These are phyloP conservation scores for Gymnosoma rotundatum DNA, from an alignment of 2,888 invertebrate species.

Conservation along the genomic window DNA sequence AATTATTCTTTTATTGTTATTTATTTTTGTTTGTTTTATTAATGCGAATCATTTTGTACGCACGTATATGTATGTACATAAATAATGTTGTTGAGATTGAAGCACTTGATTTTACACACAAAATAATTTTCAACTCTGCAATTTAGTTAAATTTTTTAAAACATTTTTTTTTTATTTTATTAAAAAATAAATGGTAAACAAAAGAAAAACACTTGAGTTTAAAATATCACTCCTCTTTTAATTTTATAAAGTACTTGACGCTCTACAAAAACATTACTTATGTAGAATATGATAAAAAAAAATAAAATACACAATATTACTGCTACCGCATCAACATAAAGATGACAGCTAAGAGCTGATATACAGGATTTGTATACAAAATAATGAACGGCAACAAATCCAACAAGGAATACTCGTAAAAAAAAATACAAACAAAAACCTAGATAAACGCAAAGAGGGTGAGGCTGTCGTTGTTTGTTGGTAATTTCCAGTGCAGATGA, in stretches of 20 bases:
- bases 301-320: constrained; percentile 23
- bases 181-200: background rate
- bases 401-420: constrained; percentile 29
- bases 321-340: constrained; percentile 44
- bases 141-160: too few species aligned
- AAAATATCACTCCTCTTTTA: too few species aligned
- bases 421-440: constrained; percentile 29
- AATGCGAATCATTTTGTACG: too few species aligned
- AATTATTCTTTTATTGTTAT: background rate
- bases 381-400: constrained; percentile 38
- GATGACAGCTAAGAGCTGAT: constrained; percentile 47
- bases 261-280: constrained; percentile 31
- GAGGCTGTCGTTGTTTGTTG: constrained; percentile 52
- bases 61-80: too few species aligned
- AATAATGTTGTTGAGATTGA: too few species aligned
- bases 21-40: too few species aligned
- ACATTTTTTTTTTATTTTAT: too few species aligned
- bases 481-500: constrained; percentile 41
- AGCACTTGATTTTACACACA: too few species aligned
- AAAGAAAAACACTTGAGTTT: background rate
- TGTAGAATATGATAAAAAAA: constrained; percentile 3
- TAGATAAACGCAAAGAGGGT: constrained; percentile 49
- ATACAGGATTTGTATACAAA: constrained; percentile 52
- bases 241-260: constrained; percentile 44
- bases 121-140: too few species aligned